Base-by-base conservation (phyloP, 2,888 invertebrate species). In the Eucera pruinosa region DNA sequence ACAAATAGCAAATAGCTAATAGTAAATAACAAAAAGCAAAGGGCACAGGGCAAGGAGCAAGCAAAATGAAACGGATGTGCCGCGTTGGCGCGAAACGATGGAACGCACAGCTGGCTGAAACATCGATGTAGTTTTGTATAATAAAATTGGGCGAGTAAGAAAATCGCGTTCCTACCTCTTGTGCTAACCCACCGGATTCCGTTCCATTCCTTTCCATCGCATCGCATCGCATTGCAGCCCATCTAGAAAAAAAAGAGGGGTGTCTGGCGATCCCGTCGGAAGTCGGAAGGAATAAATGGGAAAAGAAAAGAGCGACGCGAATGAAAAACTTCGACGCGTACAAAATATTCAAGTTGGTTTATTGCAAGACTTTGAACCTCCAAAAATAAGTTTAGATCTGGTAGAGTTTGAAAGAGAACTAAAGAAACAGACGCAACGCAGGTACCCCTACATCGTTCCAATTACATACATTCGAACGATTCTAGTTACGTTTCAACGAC, bases 111-210 rank as follows among this genome's bases (percentile, higher is more conserved):
- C 64, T 27, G 33, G 54, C 54, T 20, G 36, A 55, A 69, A 68
- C 61, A 60, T 47, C 47, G 39, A 78, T 70, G 78, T 78, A 78
- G 77, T 78, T 78, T 78, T 78, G 41, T 78, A 78, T 62, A 78
- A 78, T 78, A 78, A 78, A 78, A 70, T 52, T 50, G 11, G 18
- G 30, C 5, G 18, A 64, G 41, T 48, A 15, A 20, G 11, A 20
- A 20, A 9, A 2, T 2, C 7, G 33, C 7, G 7, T 33, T 33
- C 33, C 33, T 33, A 5, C 33, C 7, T 7, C 33, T 43, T 13
- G 2, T 45, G 2, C 45, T 45, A 36, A 6, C 36, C 1, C 11
- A 36, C 9, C 36, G 36, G 5, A 9, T 36, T 36, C 36, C 36
- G 36, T 36, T 20, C 33, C 6, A 45, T 33, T 7, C 33, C 7